A percentile compares a stretch with the other conserved stretches of the same genome.
These are phyloP conservation scores for Aethes cnicana DNA, from an alignment of 2,888 invertebrate species.

Conservation along the genomic window DNA sequence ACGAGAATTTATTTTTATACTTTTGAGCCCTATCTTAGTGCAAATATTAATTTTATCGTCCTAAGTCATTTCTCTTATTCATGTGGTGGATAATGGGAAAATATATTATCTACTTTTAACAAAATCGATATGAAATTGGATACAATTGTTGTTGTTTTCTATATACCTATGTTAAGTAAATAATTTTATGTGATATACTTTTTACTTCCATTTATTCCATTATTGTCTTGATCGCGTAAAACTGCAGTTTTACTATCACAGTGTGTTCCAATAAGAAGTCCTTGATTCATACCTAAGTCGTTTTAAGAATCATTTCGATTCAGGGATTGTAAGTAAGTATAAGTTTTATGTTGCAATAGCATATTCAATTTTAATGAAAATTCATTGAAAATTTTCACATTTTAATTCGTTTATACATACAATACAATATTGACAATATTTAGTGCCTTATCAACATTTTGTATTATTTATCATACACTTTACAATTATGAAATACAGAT, in stretches of 20 bases:
- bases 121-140: no score
- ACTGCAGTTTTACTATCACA: not conserved
- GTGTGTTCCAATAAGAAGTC: constrained; percentile 19
- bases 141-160: constrained; percentile 1
- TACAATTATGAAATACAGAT: constrained; percentile 15
- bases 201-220: constrained; percentile 16
- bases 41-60: no score
- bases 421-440: constrained; percentile 3
- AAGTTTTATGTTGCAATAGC: no score
- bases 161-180: not conserved
- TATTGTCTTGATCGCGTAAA: constrained; percentile 2
- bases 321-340: no score
- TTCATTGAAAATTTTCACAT: not conserved
- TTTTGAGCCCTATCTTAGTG: no score
- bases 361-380: not conserved
- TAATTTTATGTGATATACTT: constrained; percentile 23
- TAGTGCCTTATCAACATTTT: constrained; percentile 24
- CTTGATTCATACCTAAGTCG: not conserved
- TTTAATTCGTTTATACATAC: not conserved
- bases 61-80: no score
- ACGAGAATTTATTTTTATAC: no score
- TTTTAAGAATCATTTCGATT: not conserved
- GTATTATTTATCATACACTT: constrained; percentile 16
- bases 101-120: no score
- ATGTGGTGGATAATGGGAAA: constrained; percentile 10